Evolutionary conservation across 2,888 invertebrate species (phyloP).

Genomic region (Subacronicta megacephala): DNA sequence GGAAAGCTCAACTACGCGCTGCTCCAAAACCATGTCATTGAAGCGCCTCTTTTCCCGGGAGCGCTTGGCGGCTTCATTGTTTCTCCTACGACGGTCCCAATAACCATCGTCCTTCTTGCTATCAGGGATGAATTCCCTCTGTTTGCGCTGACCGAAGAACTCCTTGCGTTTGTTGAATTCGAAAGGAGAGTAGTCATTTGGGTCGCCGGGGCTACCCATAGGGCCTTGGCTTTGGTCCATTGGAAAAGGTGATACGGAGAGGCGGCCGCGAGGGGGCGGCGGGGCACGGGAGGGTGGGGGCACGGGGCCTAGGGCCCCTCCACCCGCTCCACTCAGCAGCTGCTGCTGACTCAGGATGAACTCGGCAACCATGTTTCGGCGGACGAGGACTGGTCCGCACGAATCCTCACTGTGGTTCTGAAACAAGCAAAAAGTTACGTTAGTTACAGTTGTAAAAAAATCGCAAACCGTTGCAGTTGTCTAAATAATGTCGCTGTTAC

Average conservation of each 20-base stretch:
- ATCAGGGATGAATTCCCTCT: constrained; percentile 98
- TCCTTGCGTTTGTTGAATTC: constrained; percentile 94
- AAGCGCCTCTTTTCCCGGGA: constrained; percentile 98
- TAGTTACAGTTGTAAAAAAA: constrained; percentile 67
- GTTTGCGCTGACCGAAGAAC: constrained; percentile 96
- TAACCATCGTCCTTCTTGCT: constrained; percentile 99
- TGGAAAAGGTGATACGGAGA: constrained; percentile 83
- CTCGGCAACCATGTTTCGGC: constrained; percentile 96
- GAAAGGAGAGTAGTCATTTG: constrained; percentile 86
- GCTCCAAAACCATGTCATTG: constrained; percentile 99
- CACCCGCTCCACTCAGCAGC: constrained; percentile 77
- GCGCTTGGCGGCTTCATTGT: constrained; percentile 99
- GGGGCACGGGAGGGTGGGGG: constrained; percentile 77
- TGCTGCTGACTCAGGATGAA: constrained; percentile 94
- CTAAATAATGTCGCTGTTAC: constrained; percentile 74
- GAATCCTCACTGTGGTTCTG: constrained; percentile 85
- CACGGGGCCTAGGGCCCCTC: constrained; percentile 79
- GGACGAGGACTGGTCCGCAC: constrained; percentile 87
- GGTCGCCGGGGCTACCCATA: constrained; percentile 68
- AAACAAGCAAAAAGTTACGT: constrained; percentile 80
- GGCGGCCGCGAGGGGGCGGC: constrained; percentile 76
- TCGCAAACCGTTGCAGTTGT: constrained; percentile 67
- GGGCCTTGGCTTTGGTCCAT: constrained; percentile 84
- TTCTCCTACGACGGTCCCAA: constrained; percentile 98
- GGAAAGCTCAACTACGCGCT: constrained; percentile 97